These are phyloP conservation scores for Bombyx mandarina DNA, from an alignment of 1,140 invertebrate genomes.

Conservation along the genomic window DNA sequence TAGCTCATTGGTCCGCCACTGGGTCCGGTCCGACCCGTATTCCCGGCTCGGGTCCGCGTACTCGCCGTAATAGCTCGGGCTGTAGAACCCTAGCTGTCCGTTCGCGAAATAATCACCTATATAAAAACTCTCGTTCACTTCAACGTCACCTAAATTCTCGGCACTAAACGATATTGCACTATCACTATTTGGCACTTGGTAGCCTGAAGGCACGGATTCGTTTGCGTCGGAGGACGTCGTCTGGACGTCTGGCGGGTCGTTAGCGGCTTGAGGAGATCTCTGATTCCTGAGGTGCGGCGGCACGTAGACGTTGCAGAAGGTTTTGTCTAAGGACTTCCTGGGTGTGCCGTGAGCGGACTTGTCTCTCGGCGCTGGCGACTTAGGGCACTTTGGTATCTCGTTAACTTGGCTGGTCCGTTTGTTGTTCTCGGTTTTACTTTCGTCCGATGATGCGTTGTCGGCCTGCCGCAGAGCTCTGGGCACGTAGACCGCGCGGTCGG, in stretches of 20 bases:
- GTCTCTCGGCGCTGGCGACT: constrained; percentile 44
- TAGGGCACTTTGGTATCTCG: constrained; percentile 40
- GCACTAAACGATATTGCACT: constrained; percentile 63
- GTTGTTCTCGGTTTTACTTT: constrained; percentile 27
- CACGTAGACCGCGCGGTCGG: constrained; percentile 84
- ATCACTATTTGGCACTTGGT: constrained; percentile 63
- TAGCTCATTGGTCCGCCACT: constrained; percentile 45
- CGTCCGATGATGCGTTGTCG: constrained; percentile 48
- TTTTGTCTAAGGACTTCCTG: constrained; percentile 49
- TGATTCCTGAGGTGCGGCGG: constrained; percentile 59
- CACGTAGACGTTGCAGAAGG: constrained; percentile 66
- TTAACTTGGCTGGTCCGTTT: constrained; percentile 29
- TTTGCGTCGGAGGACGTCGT: constrained; percentile 25
- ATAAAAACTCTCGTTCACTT: constrained; percentile 58
- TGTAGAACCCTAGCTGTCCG: constrained; percentile 57
- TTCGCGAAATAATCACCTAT: constrained; percentile 65
- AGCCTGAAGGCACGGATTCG: constrained; percentile 50
- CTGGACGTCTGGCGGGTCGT: constrained; percentile 19
- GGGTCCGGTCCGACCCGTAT: constrained; percentile 12
- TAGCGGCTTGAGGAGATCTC: constrained; percentile 40
- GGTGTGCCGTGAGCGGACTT: constrained; percentile 46
- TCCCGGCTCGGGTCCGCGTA: constrained; percentile 25
- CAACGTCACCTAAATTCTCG: constrained; percentile 54
- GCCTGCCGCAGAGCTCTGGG: constrained; percentile 77
- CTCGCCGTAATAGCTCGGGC: constrained; percentile 42